phyloP scores from a whole-genome alignment of 2,888 invertebrate species.

The Ophonus ardosiacus region DNA sequence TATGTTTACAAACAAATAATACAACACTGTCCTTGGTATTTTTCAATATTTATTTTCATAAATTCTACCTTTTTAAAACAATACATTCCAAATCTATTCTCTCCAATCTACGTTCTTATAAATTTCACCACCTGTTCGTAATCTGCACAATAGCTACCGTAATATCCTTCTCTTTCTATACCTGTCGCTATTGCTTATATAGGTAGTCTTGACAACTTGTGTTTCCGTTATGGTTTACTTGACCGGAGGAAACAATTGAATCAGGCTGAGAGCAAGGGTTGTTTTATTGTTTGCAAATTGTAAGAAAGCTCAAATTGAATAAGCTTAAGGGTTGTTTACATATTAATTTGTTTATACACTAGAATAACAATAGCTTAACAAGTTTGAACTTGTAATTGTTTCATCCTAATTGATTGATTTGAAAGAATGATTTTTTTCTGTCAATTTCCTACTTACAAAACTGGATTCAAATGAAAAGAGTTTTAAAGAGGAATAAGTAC shows the following conservation, averaged over 20 bases:
- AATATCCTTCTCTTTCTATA: neutral
- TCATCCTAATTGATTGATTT: neutral
- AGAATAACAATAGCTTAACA: neutral
- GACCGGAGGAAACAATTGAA: neutral
- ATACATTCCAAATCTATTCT: neutral
- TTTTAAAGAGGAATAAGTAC: no score
- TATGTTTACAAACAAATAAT: no score
- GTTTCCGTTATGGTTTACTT: neutral
- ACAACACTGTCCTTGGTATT: no score
- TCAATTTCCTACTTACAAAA: no score
- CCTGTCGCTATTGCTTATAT: neutral
- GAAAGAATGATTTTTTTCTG: neutral
- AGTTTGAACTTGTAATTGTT: neutral
- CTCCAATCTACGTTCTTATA: neutral
- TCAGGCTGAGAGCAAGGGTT: neutral
- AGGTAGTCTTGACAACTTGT: neutral
- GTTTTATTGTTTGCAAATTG: neutral
- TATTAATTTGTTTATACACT: neutral
- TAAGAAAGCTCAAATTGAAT: neutral
- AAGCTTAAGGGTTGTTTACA: neutral
- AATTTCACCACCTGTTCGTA: neutral
- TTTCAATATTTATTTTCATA: no score
- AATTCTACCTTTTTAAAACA: neutral
- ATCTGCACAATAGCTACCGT: neutral
- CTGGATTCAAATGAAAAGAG: no score